These are phyloP conservation scores for Meghimatium bilineatum DNA, from an alignment of 2,888 invertebrate species.

Conservation along the genomic window DNA sequence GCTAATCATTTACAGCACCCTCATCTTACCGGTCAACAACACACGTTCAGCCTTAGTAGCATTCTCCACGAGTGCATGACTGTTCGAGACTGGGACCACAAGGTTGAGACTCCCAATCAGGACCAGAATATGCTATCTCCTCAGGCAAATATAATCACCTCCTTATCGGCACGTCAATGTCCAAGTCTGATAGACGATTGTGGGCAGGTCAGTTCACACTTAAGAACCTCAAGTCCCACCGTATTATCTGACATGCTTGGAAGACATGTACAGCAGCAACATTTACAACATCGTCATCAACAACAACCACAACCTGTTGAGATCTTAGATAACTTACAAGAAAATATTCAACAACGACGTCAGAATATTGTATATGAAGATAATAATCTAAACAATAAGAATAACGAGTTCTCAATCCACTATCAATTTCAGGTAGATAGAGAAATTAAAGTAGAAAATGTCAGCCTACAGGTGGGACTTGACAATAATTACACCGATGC, in stretches of 20 bases:
- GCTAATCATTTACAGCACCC: conserved; percentile 22
- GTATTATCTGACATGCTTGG: not conserved
- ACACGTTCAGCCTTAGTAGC: conserved; percentile 38
- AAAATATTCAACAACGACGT: not conserved
- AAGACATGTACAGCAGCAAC: conserved; percentile 25
- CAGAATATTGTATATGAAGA: not conserved
- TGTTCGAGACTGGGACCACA: conserved; percentile 44
- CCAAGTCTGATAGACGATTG: not conserved
- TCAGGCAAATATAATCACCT: not conserved
- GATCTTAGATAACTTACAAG: not conserved
- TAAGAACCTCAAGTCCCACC: not conserved
- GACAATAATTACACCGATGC: not conserved
- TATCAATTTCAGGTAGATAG: conserved; percentile 8
- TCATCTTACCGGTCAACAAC: not conserved
- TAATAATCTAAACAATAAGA: not conserved
- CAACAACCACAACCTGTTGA: not conserved
- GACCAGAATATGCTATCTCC: not conserved
- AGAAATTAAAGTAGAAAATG: conserved; percentile 30
- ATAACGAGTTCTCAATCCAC: not conserved
- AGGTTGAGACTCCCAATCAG: conserved; percentile 17
- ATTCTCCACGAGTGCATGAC: conserved; percentile 47
- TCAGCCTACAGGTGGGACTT: not conserved
- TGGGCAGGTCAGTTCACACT: not conserved
- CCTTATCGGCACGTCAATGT: not conserved
- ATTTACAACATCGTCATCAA: conserved; percentile 15